These are phyloP conservation scores for Cyrtorhinus lividipennis DNA, from an alignment of 1,140 invertebrate genomes.

Conservation along the genomic window DNA sequence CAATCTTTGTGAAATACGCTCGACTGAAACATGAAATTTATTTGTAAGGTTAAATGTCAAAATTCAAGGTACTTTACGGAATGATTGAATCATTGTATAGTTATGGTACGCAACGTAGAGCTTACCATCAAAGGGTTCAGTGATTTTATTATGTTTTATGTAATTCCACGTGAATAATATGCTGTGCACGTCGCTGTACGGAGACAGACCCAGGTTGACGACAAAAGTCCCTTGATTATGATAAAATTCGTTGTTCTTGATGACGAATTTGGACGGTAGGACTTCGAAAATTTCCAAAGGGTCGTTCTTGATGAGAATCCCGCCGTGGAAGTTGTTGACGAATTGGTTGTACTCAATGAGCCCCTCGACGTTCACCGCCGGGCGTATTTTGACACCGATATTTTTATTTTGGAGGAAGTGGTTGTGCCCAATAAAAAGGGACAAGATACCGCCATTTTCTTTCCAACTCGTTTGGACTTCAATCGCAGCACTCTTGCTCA, in stretches of 20 bases:
- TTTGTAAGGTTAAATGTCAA: neutral
- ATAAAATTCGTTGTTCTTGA: constrained; percentile 80
- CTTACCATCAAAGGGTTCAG: constrained; percentile 62
- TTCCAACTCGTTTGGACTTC: constrained; percentile 66
- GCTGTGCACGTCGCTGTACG: constrained; percentile 65
- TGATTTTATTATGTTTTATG: constrained; percentile 69
- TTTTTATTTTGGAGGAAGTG: constrained; percentile 59
- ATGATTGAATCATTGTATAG: too few species aligned
- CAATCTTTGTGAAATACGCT: constrained; percentile 39
- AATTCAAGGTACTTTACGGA: too few species aligned
- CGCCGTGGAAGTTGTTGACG: constrained; percentile 60
- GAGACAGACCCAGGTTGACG: constrained; percentile 69
- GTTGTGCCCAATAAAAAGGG: constrained; percentile 74
- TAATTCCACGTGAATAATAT: constrained; percentile 80
- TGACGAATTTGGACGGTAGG: constrained; percentile 49
- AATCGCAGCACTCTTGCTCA: constrained; percentile 55
- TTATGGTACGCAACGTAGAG: neutral
- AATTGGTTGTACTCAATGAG: constrained; percentile 81
- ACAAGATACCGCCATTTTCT: constrained; percentile 26
- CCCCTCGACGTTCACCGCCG: constrained; percentile 66
- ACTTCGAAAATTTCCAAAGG: constrained; percentile 54
- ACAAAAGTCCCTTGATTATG: constrained; percentile 78
- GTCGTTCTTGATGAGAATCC: constrained; percentile 73
- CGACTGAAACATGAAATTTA: constrained; percentile 21
- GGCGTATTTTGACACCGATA: constrained; percentile 61